Base-by-base conservation (phyloP, 2,113 vertebrate genomes). In the Zootoca vivipara region DNA sequence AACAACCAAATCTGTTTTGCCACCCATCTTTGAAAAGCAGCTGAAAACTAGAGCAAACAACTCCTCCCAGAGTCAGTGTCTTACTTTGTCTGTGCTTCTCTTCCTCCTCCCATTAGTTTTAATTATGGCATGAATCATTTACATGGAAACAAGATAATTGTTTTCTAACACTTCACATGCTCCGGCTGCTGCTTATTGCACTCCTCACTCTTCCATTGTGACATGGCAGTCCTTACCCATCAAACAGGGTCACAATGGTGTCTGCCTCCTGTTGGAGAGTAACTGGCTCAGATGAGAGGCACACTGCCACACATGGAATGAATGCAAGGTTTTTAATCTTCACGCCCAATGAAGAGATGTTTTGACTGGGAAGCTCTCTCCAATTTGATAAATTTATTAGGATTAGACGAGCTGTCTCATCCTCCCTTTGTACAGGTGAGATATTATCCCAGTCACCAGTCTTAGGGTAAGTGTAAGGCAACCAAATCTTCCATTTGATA, bases 21-120 rank as follows among this genome's bases (percentile, higher is more conserved):
- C 92, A 93, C 94, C 96, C 95, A 93, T 95, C 94, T 90, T 91
- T 92, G 82, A 92, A 90, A 91, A 94, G 89, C 80, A 83, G 79
- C 94, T 96, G 95, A 93, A 88, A 94, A 91, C 93, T 92, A 64
- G 2, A 65, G 91, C 94, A 90, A 96, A 89, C 83, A 85, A 38
- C 94, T 93, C 94, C 94, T 87, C 92, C 91, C 5, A 4, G 13
- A 89, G 89, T 79, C 89, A 89, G 79, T 9, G 24, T 85, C 0
- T 0, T 13, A 70, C 0, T 0, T 92, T 91, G 90, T 89, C 26
- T 87, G 74, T 12, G 42, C 87, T 87, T 90, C 89, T 85, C 85
- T 85, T 87, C 87, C 69, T 78, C 85, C 83, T 56, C 62, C 84
- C 80, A 78, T 87, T 87, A 83, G 67, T 89, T 87, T 91, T 89